These are phyloP conservation scores for Tetragnatha montana DNA, from an alignment of 2,888 invertebrate species.

Conservation along the genomic window DNA sequence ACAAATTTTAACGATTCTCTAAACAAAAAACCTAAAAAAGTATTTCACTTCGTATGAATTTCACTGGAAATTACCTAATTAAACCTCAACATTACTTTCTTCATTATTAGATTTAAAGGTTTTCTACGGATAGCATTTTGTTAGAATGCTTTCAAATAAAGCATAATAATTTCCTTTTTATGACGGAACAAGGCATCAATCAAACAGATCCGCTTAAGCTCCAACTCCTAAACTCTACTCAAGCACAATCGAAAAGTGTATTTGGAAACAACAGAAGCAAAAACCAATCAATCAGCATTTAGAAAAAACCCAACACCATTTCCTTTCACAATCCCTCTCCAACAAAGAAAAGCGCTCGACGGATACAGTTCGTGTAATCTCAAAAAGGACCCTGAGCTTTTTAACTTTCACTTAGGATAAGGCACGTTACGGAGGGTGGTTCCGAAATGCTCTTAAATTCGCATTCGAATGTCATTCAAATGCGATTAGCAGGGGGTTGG, in stretches of 20 bases:
- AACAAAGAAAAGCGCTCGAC: not conserved
- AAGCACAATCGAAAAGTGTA: not conserved
- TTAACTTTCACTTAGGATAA: conserved; percentile 62
- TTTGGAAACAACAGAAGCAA: not conserved
- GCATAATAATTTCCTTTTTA: too few species aligned
- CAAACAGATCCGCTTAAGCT: not conserved
- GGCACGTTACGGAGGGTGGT: conserved; percentile 47
- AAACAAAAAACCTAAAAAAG: too few species aligned
- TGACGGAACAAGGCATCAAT: too few species aligned
- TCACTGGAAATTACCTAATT: too few species aligned
- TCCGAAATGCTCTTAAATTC: conserved; percentile 57
- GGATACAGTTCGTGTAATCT: not conserved
- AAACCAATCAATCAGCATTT: not conserved
- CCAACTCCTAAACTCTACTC: not conserved
- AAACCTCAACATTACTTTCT: too few species aligned
- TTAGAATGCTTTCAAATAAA: too few species aligned
- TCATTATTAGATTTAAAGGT: too few species aligned
- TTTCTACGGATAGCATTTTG: too few species aligned
- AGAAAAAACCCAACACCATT: not conserved
- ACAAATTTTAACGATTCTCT: too few species aligned
- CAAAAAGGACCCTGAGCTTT: conserved; percentile 15
- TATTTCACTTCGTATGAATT: too few species aligned
- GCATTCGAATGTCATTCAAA: conserved; percentile 61
- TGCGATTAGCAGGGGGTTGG: conserved; percentile 41
- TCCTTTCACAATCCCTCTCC: not conserved